Base-by-base conservation (phyloP, 2,888 invertebrate genomes). In the Meta bourneti region DNA sequence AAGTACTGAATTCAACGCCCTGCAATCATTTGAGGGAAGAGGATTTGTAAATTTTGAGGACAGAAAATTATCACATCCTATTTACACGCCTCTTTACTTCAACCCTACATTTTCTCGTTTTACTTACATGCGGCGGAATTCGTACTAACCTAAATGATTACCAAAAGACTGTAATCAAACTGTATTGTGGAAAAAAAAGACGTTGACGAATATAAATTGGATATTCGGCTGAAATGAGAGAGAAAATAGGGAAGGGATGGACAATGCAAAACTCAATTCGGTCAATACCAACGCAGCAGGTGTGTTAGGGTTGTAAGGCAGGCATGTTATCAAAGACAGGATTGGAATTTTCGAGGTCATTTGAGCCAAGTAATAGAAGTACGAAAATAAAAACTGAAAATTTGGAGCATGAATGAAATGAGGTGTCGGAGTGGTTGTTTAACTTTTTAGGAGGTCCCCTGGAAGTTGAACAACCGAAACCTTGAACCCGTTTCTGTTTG, bases 261-360 rank as follows among this genome's bases (percentile, higher is more conserved):
- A 9, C 5, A 34, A 75, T 34, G 20, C 13, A 69, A 69, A 13
- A 13, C 69, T 69, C 34, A 34, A 34, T 61, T 61, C 61, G 13
- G 16, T 61, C 61, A 16, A 61, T 61, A 61, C 13, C 16, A 16
- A 16, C 7, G 11, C 61, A 61, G 16, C 16, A 61, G 61, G 61
- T 61, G 61, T 61, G 61, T 61, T 16, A 61, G 9, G 16, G 61
- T 8, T 61, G 9, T 5, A 9, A 34, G 34, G 34, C 34, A 34
- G 34, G 34, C 34, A 34, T 34, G 34, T 61, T 11, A 61, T 61
- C 13, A 61, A 52, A 52, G 78, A 49, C 51, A 7, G 78, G 52
- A 49, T 11, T 6, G 5, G 7, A n/a, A n/a, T 78, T 78, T 78
- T 78, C 78, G 78, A 78, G 78, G 78, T 78, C 78, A 52, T n/a